phyloP scores from a whole-genome alignment of 2,888 invertebrate species.

The Drosophila mercatorum region DNA sequence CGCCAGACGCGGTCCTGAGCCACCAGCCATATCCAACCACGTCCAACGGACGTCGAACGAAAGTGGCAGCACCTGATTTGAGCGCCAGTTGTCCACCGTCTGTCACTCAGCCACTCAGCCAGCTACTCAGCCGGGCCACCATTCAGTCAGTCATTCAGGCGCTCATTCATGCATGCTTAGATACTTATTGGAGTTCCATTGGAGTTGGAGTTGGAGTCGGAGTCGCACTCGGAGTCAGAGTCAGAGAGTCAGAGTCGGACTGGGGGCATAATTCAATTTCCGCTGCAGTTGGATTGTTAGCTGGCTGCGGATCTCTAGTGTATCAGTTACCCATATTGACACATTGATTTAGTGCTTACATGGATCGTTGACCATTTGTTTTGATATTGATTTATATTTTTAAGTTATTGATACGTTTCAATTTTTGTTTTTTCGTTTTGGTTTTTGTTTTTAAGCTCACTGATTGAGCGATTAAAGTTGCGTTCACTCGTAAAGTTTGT shows the following conservation, averaged over 20 bases:
- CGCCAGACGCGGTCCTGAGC: constrained; percentile 34
- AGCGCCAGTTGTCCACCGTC: constrained; percentile 69
- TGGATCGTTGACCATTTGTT: constrained; percentile 72
- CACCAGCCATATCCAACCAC: constrained; percentile 44
- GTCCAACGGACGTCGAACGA: constrained; percentile 50
- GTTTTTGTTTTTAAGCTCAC: constrained; percentile 8
- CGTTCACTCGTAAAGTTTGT: constrained; percentile 64
- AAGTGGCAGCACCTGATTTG: constrained; percentile 76
- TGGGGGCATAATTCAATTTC: constrained; percentile 77
- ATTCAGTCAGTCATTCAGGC: constrained; percentile 48
- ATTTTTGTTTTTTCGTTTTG: not conserved
- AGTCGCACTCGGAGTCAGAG: constrained; percentile 15
- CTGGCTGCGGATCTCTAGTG: constrained; percentile 51
- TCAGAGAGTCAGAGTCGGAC: constrained; percentile 23
- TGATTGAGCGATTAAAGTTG: constrained; percentile 72
- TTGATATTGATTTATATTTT: constrained; percentile 78
- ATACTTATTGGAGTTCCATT: constrained; percentile 49
- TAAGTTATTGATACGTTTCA: constrained; percentile 68
- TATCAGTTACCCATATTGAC: constrained; percentile 79
- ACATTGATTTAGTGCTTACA: constrained; percentile 80
- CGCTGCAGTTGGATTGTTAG: constrained; percentile 47
- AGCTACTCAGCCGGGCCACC: constrained; percentile 44
- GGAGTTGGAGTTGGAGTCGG: constrained; percentile 13
- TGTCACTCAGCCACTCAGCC: constrained; percentile 63
- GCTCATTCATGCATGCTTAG: constrained; percentile 75